phyloP scores from a whole-genome alignment of 2,888 invertebrate genomes.

The Leuctra nigra region DNA sequence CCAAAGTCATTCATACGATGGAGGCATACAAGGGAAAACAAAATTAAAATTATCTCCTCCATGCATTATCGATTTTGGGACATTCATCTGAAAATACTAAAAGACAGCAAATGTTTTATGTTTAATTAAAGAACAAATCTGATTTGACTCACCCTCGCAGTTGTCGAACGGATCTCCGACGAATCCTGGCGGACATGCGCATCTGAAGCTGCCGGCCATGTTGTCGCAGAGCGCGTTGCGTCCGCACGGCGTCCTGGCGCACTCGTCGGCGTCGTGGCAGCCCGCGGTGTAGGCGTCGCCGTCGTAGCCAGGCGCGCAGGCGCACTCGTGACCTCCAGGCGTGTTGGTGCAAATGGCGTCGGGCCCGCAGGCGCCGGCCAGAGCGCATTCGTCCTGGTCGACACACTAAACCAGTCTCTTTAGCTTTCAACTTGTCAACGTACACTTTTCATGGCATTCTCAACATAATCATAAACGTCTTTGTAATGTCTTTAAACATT shows the following conservation, averaged over 20 bases:
- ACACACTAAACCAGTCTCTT: conserved; percentile 69
- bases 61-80: too few relatives aligned
- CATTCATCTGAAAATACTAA: too few relatives aligned
- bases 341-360: conserved; percentile 75
- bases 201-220: conserved; percentile 69
- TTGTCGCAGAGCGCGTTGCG: conserved; percentile 73
- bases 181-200: conserved; percentile 77
- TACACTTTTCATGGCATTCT: too few relatives aligned
- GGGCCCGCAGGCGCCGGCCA: conserved; percentile 64
- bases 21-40: too few relatives aligned
- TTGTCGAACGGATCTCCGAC: conserved; percentile 67
- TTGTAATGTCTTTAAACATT: too few relatives aligned
- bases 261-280: conserved; percentile 71
- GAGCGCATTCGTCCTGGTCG: conserved; percentile 78
- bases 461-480: too few relatives aligned
- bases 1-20: too few relatives aligned
- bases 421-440: too few relatives aligned
- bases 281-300: conserved; percentile 69
- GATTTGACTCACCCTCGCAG: conserved; percentile 70
- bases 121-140: too few relatives aligned
- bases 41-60: too few relatives aligned
- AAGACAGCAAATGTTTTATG: too few relatives aligned
- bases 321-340: conserved; percentile 74
- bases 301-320: conserved; percentile 74
- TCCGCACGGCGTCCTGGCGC: conserved; percentile 68